Percentiles rank a stretch among this genome's conserved stretches.
Conservation (phyloP, 2,113 vertebrate species). For the Oncorhynchus kisutch region DNA sequence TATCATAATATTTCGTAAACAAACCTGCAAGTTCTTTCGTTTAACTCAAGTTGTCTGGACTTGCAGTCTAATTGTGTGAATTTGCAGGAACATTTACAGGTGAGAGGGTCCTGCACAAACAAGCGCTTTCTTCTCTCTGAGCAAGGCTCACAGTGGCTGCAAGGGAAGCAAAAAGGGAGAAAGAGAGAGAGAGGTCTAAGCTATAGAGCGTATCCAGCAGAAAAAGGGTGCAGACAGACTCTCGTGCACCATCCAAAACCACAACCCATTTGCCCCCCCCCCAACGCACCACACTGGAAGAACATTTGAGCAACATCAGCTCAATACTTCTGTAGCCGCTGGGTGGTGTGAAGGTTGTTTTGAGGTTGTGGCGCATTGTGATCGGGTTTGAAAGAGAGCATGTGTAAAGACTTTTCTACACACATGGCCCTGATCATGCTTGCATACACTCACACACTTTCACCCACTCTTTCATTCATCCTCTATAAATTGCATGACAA, state of each 20-base stretch:
- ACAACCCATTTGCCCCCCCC: neutral
- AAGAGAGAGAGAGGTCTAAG: constrained; percentile 75
- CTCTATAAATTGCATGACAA: neutral
- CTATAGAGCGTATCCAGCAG: constrained; percentile 81
- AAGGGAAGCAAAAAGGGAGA: constrained; percentile 91
- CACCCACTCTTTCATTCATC: neutral
- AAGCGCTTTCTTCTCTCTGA: constrained; percentile 98
- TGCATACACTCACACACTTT: neutral
- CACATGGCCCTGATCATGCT: neutral
- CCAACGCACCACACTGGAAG: neutral
- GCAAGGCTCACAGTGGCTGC: constrained; percentile 98
- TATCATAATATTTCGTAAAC: constrained; percentile 77
- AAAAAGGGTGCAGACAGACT: constrained; percentile 58
- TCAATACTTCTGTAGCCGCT: neutral
- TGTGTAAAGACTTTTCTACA: neutral
- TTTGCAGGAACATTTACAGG: constrained; percentile 99
- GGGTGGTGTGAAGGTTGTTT: neutral
- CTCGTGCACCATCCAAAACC: neutral
- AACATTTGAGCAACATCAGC: neutral
- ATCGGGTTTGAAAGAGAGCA: constrained; percentile 5
- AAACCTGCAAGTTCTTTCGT: constrained; percentile 99
- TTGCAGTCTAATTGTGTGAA: constrained; percentile 97
- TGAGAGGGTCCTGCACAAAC: constrained; percentile 97
- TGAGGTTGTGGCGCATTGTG: neutral
- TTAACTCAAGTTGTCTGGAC: constrained; percentile 98